These are phyloP conservation scores for Hetaerina titia DNA, from an alignment of 2,888 invertebrate species.

Conservation along the genomic window DNA sequence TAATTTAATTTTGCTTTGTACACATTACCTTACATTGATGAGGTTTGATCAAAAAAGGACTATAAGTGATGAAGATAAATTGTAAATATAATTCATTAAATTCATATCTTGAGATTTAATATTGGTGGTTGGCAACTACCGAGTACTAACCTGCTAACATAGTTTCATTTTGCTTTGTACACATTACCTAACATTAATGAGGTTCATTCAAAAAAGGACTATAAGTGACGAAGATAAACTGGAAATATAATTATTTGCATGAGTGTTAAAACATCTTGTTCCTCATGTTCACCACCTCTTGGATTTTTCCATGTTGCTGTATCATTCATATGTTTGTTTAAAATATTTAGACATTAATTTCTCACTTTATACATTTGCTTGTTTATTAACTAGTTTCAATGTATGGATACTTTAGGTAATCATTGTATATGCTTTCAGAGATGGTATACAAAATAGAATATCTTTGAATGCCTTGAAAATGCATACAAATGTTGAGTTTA, in stretches of 20 bases:
- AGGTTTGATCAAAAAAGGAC: too few relatives aligned
- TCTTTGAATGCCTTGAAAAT: constrained; percentile 64
- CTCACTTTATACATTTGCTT: constrained; percentile 36
- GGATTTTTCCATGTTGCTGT: constrained; percentile 37
- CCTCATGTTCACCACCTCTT: constrained; percentile 56
- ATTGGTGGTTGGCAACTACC: constrained; percentile 46
- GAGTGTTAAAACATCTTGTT: constrained; percentile 57
- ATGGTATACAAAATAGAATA: constrained; percentile 52
- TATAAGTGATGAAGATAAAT: too few relatives aligned
- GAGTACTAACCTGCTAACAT: constrained; percentile 18
- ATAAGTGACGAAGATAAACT: not conserved
- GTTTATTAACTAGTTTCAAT: constrained; percentile 13
- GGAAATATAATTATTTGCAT: not conserved
- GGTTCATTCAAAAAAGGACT: not conserved
- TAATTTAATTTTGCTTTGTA: constrained; percentile 9
- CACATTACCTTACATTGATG: too few relatives aligned
- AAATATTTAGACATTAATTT: constrained; percentile 20
- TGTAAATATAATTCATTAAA: not conserved
- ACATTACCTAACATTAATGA: constrained; percentile 50
- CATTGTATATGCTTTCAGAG: constrained; percentile 60
- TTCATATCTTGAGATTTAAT: constrained; percentile 47
- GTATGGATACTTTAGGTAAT: constrained; percentile 10
- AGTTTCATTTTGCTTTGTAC: constrained; percentile 51
- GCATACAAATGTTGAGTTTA: constrained; percentile 35
- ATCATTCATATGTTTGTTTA: constrained; percentile 34